Evolutionary conservation across 2,888 invertebrate genomes (phyloP).

Genomic region (Eupithecia subfuscata): DNA sequence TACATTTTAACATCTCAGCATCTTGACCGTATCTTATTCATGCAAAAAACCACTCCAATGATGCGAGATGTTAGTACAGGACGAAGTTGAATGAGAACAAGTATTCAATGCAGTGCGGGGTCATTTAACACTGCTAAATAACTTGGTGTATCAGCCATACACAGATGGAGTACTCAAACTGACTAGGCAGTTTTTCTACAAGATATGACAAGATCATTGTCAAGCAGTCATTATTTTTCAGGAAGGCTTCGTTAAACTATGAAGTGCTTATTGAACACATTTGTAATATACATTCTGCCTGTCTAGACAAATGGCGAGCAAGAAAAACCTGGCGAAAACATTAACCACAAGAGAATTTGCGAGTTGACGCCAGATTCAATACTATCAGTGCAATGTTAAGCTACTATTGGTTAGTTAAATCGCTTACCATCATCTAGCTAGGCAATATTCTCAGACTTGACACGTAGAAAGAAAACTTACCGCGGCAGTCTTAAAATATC

Average conservation of each 20-base stretch:
- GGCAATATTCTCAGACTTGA: conserved; percentile 6
- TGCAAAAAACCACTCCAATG: too few species aligned
- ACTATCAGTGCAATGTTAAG: conserved; percentile 10
- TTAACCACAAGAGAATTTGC: conserved; percentile 17
- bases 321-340: conserved; percentile 26
- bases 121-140: too few species aligned
- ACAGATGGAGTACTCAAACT: too few species aligned
- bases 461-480: neutral
- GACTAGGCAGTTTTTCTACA: neutral
- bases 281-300: conserved; percentile 20
- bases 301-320: conserved; percentile 25
- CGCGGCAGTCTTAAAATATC: conserved; percentile 2
- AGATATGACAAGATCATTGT: too few species aligned
- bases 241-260: neutral
- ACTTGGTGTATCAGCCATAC: too few species aligned
- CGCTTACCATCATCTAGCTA: neutral
- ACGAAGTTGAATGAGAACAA: too few species aligned
- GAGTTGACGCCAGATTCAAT: conserved; percentile 24
- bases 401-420: conserved; percentile 24
- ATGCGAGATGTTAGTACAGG: too few species aligned
- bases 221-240: neutral
- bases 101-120: too few species aligned
- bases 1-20: too few species aligned
- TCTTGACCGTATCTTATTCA: too few species aligned
- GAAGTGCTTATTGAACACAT: neutral